Base-by-base conservation (phyloP, 2,113 vertebrate genomes). In the Chloropsis hardwickii region DNA sequence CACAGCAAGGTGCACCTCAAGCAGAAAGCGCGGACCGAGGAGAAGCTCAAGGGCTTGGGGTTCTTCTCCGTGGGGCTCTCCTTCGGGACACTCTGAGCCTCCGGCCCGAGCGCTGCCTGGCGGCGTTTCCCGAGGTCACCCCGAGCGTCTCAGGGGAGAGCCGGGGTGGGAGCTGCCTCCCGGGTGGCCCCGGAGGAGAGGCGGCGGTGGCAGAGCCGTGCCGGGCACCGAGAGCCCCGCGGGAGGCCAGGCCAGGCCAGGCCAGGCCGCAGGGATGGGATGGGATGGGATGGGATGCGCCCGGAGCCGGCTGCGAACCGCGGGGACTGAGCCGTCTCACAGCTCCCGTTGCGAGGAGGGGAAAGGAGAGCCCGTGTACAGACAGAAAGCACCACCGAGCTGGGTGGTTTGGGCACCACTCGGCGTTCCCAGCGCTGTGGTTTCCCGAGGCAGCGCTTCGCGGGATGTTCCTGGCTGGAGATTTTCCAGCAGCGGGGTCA, bases 1-100 rank as follows among this genome's bases (percentile, higher is more conserved):
- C 99, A 99, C 96, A 98, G 99, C 90, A 99, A 99, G 25, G 99
- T 99, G 72, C 99, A 99, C 96, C 98, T 98, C 72, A 99, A 99
- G 97, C 99, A 99, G 97, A 99, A 99, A 97, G 99, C 99, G 64
- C 98, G 99, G 88, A 98, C 98, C 29, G 99, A 99, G 97, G 98
- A 99, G 96, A 99, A 99, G 97, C 99, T 99, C 83, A 99, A 99
- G 91, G 98, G 98, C 10, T 83, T 98, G 20, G 98, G 98, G 2
- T 98, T 98, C 88, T 98, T 98, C 94, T 94, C 98, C 0, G 83
- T 98, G 96, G 98, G 98, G 15, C 97, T 98, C 39, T 98, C 98
- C n/a, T 98, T 98, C 18, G 95, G 97, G 31, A 76, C 97, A 4
- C 92, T 98, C 71, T 98, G 90, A 95, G 28, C 1, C 9, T 2